Base-by-base conservation (phyloP, 2,888 invertebrate genomes). In the Luffia ferchaultella region DNA sequence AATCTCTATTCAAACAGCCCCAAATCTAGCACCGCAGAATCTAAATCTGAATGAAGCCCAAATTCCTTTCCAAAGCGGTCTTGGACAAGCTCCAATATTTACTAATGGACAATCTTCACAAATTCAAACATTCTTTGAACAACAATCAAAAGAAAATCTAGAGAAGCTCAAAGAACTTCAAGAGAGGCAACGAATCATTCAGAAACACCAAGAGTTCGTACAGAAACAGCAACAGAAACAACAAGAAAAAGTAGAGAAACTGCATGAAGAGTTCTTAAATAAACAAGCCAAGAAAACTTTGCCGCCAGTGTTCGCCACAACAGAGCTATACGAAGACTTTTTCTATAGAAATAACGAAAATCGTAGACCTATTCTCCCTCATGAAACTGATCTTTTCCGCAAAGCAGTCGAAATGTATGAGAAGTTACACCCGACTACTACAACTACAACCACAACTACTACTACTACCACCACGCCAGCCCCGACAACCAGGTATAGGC, bases 181-280 rank as follows among this genome's bases (percentile, higher is more conserved):
- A 58, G 91, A 92, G 57, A 87, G 90, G 57, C 90, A 90, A 59
- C 86, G 89, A 55, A 85, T 91, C 2, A 91, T 91, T 53, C 90
- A 90, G 58, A 91, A 90, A 61, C 91, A 91, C 57, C 92, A 92
- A 60, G 88, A 92, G 57, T 89, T 92, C 58, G 87, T 91, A 2
- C 92, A 93, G 60, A 92, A 90, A 62, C 92, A 92, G 61, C 92
- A 93, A 59, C 88, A 93, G 58, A 91, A 91, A 58, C 90, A 91
- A 44, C 89, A 92, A 61, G 90, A 91, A 61, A 93, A 93, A 63
- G 88, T 91, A 0, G 87, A 91, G 55, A 87, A 88, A 59, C 80
- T 91, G 20, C 92, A 93, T 57, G 87, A 89, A 57, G 89, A 90
- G 52, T 91, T 90, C 61, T 60, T 90, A 0, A 87, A 86, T 56